Evolutionary conservation across 2,797 vertebrate species (phyloP).

Genomic region (Chelon labrosus): DNA sequence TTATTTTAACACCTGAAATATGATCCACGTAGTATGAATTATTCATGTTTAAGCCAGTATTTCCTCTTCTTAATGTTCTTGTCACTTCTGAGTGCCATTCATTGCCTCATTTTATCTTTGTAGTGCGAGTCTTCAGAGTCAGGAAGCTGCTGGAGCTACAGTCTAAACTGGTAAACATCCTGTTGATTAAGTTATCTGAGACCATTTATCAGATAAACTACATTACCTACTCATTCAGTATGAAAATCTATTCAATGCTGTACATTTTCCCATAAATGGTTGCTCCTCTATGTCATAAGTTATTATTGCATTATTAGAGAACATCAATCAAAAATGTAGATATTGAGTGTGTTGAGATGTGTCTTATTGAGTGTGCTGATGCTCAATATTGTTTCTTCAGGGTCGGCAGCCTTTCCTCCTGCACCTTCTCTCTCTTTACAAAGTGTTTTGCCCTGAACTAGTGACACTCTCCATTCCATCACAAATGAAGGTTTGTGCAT

Average conservation of each 20-base stretch:
- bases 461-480: constrained; percentile 88
- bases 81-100: neutral
- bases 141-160: constrained; percentile 92
- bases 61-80: constrained; percentile 1
- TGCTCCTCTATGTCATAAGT: neutral
- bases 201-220: constrained; percentile 16
- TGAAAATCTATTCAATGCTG: neutral
- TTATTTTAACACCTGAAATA: constrained; percentile 10
- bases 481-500: constrained; percentile 87
- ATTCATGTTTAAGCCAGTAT: neutral
- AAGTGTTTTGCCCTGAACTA: constrained; percentile 89
- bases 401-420: constrained; percentile 89
- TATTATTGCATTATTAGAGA: constrained; percentile 18
- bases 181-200: constrained; percentile 3
- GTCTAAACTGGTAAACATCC: constrained; percentile 88
- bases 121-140: constrained; percentile 92
- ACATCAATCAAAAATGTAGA: neutral
- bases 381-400: constrained; percentile 76
- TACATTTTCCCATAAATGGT: neutral
- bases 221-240: neutral
- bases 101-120: constrained; percentile 33
- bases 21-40: neutral
- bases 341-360: neutral
- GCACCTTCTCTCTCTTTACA: constrained; percentile 92
- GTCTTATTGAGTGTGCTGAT: constrained; percentile 2